These are phyloP conservation scores for Chrysopilus asiliformis DNA, from an alignment of 2,888 invertebrate genomes.

Conservation along the genomic window DNA sequence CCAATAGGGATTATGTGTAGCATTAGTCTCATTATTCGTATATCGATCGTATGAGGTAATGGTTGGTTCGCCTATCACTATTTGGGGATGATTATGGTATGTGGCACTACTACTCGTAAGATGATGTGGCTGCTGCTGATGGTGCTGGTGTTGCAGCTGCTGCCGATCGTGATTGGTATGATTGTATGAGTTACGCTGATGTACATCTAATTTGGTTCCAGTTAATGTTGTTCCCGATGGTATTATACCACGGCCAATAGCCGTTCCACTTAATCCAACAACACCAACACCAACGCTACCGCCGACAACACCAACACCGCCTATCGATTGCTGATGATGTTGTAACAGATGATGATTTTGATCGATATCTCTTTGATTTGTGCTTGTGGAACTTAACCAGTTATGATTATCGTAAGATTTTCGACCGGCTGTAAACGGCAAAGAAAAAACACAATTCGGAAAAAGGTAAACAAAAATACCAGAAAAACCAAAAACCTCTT, in stretches of 20 bases:
- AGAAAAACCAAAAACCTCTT: not conserved
- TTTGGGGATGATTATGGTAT: conserved; percentile 38
- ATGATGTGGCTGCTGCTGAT: conserved; percentile 37
- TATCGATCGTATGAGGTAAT: conserved; percentile 25
- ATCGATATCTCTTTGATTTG: conserved; percentile 6
- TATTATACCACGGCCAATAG: too few relatives aligned
- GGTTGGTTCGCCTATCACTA: conserved; percentile 27
- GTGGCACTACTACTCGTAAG: conserved; percentile 20
- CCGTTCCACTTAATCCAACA: too few relatives aligned
- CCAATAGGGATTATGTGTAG: conserved; percentile 20
- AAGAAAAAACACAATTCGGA: too few relatives aligned
- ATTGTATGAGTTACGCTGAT: conserved; percentile 33
- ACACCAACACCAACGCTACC: too few relatives aligned
- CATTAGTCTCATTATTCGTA: conserved; percentile 20
- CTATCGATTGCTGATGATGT: not conserved
- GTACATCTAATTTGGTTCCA: conserved; percentile 30
- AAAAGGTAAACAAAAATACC: too few relatives aligned
- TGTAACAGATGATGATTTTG: conserved; percentile 4
- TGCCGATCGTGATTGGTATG: conserved; percentile 39
- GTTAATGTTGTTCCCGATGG: conserved; percentile 10
- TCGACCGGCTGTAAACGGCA: conserved; percentile 17
- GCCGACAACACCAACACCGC: not conserved
- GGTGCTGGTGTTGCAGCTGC: conserved; percentile 25
- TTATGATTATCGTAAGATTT: conserved; percentile 13
- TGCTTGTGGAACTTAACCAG: conserved; percentile 11